Evolutionary conservation across 2,797 vertebrate species (phyloP).

Genomic region (Danio albolineatus): DNA sequence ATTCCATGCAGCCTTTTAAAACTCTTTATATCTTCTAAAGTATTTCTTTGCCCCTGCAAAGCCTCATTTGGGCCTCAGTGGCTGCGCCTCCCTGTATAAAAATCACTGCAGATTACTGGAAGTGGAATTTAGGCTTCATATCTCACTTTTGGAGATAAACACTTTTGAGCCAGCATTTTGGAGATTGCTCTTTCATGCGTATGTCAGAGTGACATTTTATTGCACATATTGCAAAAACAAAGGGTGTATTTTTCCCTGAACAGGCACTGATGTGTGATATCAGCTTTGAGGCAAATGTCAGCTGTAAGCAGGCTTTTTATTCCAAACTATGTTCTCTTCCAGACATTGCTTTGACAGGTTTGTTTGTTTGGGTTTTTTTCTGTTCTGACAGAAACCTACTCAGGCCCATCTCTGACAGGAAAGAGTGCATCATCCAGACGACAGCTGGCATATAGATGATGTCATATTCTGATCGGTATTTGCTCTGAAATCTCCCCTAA

Average conservation of each 20-base stretch:
- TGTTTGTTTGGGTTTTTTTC: constrained; percentile 34
- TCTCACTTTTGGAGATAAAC: constrained; percentile 29
- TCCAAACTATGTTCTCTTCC: constrained; percentile 31
- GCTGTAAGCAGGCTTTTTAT: constrained; percentile 44
- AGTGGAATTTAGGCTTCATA: constrained; percentile 33
- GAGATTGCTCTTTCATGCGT: constrained; percentile 33
- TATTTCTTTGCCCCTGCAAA: constrained; percentile 2
- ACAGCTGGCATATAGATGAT: constrained; percentile 42
- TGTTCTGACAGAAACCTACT: constrained; percentile 36
- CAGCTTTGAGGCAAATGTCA: constrained; percentile 50
- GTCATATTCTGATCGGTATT: constrained; percentile 21
- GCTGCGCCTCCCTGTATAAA: not conserved
- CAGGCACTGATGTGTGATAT: constrained; percentile 28
- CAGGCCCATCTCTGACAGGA: constrained; percentile 21
- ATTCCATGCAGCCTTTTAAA: constrained; percentile 37
- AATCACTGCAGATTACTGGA: constrained; percentile 28
- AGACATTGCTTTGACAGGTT: constrained; percentile 38
- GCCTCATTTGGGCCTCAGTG: constrained; percentile 24
- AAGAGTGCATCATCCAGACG: constrained; percentile 17
- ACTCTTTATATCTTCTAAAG: constrained; percentile 20
- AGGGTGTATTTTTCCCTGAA: constrained; percentile 33
- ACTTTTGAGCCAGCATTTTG: constrained; percentile 33
- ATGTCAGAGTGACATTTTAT: constrained; percentile 49
- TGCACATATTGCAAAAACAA: constrained; percentile 45
- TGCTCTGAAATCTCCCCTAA: not conserved